Conservation (phyloP, 2,888 invertebrate genomes). For the Piscicola geometra region DNA sequence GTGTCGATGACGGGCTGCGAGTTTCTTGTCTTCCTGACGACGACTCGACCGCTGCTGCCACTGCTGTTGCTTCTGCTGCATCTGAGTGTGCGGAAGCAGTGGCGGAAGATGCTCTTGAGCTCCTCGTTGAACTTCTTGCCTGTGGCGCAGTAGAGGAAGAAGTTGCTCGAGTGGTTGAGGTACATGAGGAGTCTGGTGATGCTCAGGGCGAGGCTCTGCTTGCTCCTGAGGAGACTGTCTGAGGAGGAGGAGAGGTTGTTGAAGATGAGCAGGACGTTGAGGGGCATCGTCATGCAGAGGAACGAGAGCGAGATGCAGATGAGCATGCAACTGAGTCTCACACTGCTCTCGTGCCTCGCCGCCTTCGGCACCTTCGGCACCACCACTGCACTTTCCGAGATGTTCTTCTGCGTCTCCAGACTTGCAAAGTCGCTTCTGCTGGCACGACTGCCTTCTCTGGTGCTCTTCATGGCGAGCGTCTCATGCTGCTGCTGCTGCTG, state of each 20-base stretch:
- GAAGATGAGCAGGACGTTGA: conserved; percentile 45
- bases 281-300: conserved; percentile 51
- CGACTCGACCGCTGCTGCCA: background rate
- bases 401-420: background rate
- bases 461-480: background rate
- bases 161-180: conserved; percentile 52
- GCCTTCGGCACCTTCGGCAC: too few species aligned
- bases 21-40: background rate
- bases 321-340: conserved; percentile 50
- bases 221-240: background rate
- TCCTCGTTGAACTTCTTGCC: conserved; percentile 43
- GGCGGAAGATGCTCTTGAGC: conserved; percentile 18
- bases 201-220: conserved; percentile 45
- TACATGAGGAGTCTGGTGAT: conserved; percentile 52
- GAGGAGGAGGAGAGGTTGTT: background rate
- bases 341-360: conserved; percentile 39
- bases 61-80: background rate
- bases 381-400: background rate
- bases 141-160: conserved; percentile 46
- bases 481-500: too few species aligned
- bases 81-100: background rate
- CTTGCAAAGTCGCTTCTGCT: background rate
- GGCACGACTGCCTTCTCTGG: too few species aligned
- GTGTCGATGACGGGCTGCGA: background rate
- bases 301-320: conserved; percentile 52